Base-by-base conservation (phyloP, 2,797 vertebrate genomes). In the Acanthopagrus latus region DNA sequence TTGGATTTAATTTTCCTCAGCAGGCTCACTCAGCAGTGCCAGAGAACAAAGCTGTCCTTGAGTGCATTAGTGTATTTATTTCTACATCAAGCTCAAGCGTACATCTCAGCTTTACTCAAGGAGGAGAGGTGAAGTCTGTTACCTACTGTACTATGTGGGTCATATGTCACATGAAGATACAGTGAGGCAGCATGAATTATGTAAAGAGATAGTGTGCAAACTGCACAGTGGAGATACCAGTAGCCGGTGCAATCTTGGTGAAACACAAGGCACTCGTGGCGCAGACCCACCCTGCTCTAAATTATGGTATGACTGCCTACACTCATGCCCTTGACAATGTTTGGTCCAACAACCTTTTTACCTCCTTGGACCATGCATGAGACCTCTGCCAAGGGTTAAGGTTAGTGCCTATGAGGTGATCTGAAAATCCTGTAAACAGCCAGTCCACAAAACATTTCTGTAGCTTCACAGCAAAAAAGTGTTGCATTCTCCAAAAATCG, bases 201-300 rank as follows among this genome's bases (percentile, higher is more conserved):
- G 64, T 25, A 7, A 23, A 48, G 59, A 63, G 62, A 71, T 27
- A 78, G n/a, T 71, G 9, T 11, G 41, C 33, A 72, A 63, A 57
- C 54, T 33, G 74, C 2, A 16, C 25, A 33, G 23, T 54, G 27
- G n/a, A 69, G 84, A 89, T 85, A 85, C 9, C 23, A 50, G 1
- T 65, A 33, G 38, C 23, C 52, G 71, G 84, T 77, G 77, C 91
- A 85, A 93, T 94, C 93, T 86, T 3, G 0, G 62, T 56, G 55
- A 71, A 74, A 79, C 88, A 91, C 48, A 46, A 66, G 57, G n/a
- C 33, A 16, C 71, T 63, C 21, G 17, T 41, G n/a, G 23, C 2
- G 11, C 14, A 41, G 67, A 72, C 84, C 68, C 86, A 67, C 87
- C 91, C 88, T 70, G 0, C 51, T 38, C 48, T 54, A 43, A 0